Base-by-base conservation (phyloP, 2,888 invertebrate species). In the Sympetrum striolatum region DNA sequence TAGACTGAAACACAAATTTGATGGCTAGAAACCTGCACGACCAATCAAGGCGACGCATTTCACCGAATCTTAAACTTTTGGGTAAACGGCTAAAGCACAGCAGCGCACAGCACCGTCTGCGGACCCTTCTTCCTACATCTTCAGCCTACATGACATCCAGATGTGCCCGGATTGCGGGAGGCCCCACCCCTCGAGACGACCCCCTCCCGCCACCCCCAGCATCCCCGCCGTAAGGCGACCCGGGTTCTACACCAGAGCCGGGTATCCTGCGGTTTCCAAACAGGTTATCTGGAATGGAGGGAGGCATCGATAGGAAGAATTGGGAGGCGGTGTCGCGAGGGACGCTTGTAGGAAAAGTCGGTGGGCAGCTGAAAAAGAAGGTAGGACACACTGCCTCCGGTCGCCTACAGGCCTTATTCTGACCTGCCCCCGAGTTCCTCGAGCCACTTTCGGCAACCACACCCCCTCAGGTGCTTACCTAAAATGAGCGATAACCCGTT, bases 311-410 rank as follows among this genome's bases (percentile, higher is more conserved):
- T 91, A 91, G 91, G 91, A 90, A 48, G 92, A 91, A 91, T 91
- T 91, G 91, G 91, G 91, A 92, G 91, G 91, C 91, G 91, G 92
- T 91, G 92, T 91, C 91, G 92, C 92, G 91, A 92, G 91, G 90
- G 90, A 90, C 64, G 80, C 22, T 48, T 79, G 82, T 82, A 53
- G 60, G 12, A 37, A 37, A n/a, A 44, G 39, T 81, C 81, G 44
- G 60, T 60, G 60, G 60, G 60, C 60, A 60, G 60, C 12, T 5
- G 60, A n/a, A 60, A 39, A 60, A 60, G 60, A 60, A 60, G 60
- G 60, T 60, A 60, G 60, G 60, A 60, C 60, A 60, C 60, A 60
- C 60, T 14, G 60, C 60, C 60, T 6, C 22, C 60, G 22, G 60
- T 15, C 60, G 60, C 60, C 60, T 60, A n/a, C 64, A 64, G 64